These are phyloP conservation scores for Dicentrarchus labrax DNA, from an alignment of 2,113 vertebrate species.

Conservation along the genomic window DNA sequence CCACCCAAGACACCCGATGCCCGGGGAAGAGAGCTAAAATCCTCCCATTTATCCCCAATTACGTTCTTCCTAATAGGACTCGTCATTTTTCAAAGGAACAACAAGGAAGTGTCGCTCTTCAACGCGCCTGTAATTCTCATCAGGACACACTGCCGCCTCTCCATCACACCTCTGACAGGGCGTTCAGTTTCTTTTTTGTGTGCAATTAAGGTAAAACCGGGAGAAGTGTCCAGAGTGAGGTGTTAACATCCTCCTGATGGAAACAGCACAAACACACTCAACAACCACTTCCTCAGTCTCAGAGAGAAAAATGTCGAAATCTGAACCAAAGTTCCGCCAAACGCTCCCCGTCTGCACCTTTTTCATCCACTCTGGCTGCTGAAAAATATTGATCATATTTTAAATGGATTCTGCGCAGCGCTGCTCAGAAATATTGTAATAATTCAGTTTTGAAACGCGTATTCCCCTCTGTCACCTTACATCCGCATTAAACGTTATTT, in stretches of 20 bases:
- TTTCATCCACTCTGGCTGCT: not conserved
- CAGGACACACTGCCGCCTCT: not conserved
- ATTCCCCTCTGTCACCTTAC: not conserved
- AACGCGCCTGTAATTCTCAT: not conserved
- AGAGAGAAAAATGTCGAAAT: not conserved
- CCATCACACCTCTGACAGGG: not conserved
- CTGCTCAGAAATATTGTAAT: not conserved
- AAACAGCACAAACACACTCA: not conserved
- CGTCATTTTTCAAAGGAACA: not conserved
- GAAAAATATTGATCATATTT: not conserved
- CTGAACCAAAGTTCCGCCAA: not conserved
- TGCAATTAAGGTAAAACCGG: not conserved
- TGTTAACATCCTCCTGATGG: not conserved
- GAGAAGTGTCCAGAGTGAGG: not conserved
- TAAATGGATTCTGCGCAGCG: not conserved
- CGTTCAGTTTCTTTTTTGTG: not conserved
- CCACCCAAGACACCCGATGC: conserved; percentile 47
- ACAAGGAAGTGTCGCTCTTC: not conserved
- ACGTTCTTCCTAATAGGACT: not conserved
- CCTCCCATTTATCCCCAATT: conserved; percentile 13
- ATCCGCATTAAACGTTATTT: no score
- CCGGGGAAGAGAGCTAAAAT: not conserved
- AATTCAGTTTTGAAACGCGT: not conserved
- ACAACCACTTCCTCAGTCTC: not conserved
- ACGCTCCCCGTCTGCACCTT: not conserved